These are phyloP conservation scores for Apis florea DNA, from an alignment of 1,140 invertebrate species.

Conservation along the genomic window DNA sequence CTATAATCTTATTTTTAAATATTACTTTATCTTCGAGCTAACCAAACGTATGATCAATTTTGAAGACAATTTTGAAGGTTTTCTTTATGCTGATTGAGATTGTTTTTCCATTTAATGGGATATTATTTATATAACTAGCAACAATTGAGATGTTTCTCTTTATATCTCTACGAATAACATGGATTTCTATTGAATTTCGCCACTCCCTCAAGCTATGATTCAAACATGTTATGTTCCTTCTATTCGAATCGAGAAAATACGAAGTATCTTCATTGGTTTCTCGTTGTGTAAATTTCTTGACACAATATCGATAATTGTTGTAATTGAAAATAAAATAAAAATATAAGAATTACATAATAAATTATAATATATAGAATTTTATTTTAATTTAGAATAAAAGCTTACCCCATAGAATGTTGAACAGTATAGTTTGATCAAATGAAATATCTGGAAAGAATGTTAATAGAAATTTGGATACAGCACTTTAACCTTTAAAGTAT, in stretches of 20 bases:
- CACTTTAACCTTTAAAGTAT: no score
- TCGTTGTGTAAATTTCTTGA: not conserved
- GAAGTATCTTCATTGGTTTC: not conserved
- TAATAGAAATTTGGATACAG: no score
- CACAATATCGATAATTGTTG: no score
- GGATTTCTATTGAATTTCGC: slow-evolving; percentile 48
- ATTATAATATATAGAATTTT: no score
- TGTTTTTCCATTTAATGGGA: slow-evolving; percentile 57
- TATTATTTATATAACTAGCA: slow-evolving; percentile 54
- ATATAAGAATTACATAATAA: no score
- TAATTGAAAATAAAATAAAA: no score
- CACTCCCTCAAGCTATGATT: slow-evolving; percentile 25
- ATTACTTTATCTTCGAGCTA: no score
- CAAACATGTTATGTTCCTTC: slow-evolving; percentile 28
- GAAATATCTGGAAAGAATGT: no score
- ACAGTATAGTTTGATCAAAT: no score
- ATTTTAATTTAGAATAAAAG: no score
- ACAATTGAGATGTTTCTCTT: slow-evolving; percentile 1
- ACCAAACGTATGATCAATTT: not conserved
- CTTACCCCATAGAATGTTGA: no score
- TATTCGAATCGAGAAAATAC: not conserved
- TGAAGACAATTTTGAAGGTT: slow-evolving; percentile 11
- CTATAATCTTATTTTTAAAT: no score
- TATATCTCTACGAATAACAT: not conserved
- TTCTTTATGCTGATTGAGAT: slow-evolving; percentile 47